phyloP scores from a whole-genome alignment of 2,888 invertebrate species.

The Troides oblongomaculatus region DNA sequence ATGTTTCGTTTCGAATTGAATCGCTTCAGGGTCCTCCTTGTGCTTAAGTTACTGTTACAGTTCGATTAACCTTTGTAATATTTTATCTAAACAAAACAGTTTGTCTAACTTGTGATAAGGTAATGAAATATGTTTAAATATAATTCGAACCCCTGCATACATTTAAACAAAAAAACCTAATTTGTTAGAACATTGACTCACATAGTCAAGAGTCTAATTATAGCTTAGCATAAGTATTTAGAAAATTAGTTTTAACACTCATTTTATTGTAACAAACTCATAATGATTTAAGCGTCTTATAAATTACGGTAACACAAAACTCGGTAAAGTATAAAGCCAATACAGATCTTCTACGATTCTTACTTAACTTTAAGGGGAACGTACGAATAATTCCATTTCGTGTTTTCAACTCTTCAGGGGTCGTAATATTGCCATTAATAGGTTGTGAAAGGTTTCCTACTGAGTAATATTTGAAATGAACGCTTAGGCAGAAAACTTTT shows the following conservation, averaged over 20 bases:
- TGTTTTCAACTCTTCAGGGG: slow-evolving; percentile 76
- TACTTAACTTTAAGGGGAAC: slow-evolving; percentile 74
- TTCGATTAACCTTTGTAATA: too few species aligned
- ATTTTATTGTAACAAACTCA: too few species aligned
- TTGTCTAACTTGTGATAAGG: too few species aligned
- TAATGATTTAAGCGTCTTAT: slow-evolving; percentile 5
- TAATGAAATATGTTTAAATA: too few species aligned
- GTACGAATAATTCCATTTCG: slow-evolving; percentile 70
- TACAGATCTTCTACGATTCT: slow-evolving; percentile 71
- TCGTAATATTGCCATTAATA: slow-evolving; percentile 69
- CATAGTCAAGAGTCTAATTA: too few species aligned
- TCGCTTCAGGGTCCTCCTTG: slow-evolving; percentile 37
- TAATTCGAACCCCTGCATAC: too few species aligned
- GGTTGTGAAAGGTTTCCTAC: slow-evolving; percentile 71
- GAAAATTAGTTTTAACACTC: too few species aligned
- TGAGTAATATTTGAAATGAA: slow-evolving; percentile 55
- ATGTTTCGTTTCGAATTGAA: slow-evolving; percentile 53
- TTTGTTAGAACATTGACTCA: too few species aligned
- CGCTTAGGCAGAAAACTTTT: slow-evolving; percentile 28
- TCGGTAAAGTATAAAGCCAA: slow-evolving; percentile 52
- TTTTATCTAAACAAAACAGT: too few species aligned
- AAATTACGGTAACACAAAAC: slow-evolving; percentile 17
- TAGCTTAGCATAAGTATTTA: too few species aligned
- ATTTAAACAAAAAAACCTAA: too few species aligned
- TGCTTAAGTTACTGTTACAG: too few species aligned